Conservation (phyloP, 2,113 vertebrate species). For the mouse (Mus musculus) region GRCm39 chr17:49931001-49931500, state of each 20-base stretch:
- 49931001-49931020: slow-evolving; percentile 6
- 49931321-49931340: slow-evolving; percentile 83
- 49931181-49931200: slow-evolving; percentile 83
- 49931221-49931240: slow-evolving; percentile 82
- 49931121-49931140: slow-evolving; percentile 81
- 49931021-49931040: not conserved
- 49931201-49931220: slow-evolving; percentile 79
- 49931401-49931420: slow-evolving; percentile 73
- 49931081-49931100: slow-evolving; percentile 63
- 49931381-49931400: slow-evolving; percentile 76
- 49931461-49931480: slow-evolving; percentile 88
- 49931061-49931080: not conserved
- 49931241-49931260: slow-evolving; percentile 85
- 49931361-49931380: slow-evolving; percentile 86
- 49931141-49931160: slow-evolving; percentile 81
- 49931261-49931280: slow-evolving; percentile 87
- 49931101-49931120: slow-evolving; percentile 75
- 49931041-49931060: slow-evolving; percentile 3
- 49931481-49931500: slow-evolving; percentile 98
- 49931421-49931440: slow-evolving; percentile 83
- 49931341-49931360: slow-evolving; percentile 86
- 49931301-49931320: slow-evolving; percentile 82
- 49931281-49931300: slow-evolving; percentile 85
- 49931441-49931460: slow-evolving; percentile 75
- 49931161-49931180: slow-evolving; percentile 82